Evolutionary conservation across 2,888 invertebrate species (phyloP), one percentile per base, ranked within the genome.

Genomic region (Eristalis intricaria): DNA sequence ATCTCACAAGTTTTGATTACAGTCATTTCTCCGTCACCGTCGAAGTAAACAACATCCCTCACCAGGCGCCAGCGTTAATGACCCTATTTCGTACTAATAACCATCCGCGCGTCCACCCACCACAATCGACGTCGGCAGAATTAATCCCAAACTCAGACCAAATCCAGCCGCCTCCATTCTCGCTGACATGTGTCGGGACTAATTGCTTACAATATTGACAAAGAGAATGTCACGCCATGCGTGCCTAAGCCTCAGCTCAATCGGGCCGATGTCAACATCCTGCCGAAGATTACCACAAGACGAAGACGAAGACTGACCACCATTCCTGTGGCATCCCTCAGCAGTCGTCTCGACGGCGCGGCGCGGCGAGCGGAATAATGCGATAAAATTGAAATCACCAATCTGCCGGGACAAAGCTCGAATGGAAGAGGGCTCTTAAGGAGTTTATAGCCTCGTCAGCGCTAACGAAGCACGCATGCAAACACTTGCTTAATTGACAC

Each of bases 401-500:
- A n/a, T 29, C 29, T 50, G 11, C 23, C n/a, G 19, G 26, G 43
- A 23, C 43, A 40, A 10, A 22, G 23, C 11, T 4, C 23, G 26
- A 38, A 22, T 38, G n/a, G 40, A 26, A 40, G 26, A 40, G 26
- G 66, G 26, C 66, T 40, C 43, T n/a, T 58, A 22, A 56, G 35
- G 10, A 32, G 58, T 56, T 69, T 35, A 56, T 35, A 29, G 58
- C 56, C 19, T 7, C 60, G 43, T 8, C 19, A 5, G 11, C 71
- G 43, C n/a, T 71, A 61, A 50, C 50, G 50, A 15, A 15, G 43
- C 43, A 43, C 43, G n/a, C 43, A 43, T 15, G 43, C n/a, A 4
- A n/a, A 38, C 58, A 70, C 70, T 60, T 40, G 60, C 22, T 70
- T 70, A 71, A 71, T 61, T 61, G 38, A 26, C 38, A 60, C 40